Conservation (phyloP, 2,113 vertebrate species). For the Neogale vison region DNA sequence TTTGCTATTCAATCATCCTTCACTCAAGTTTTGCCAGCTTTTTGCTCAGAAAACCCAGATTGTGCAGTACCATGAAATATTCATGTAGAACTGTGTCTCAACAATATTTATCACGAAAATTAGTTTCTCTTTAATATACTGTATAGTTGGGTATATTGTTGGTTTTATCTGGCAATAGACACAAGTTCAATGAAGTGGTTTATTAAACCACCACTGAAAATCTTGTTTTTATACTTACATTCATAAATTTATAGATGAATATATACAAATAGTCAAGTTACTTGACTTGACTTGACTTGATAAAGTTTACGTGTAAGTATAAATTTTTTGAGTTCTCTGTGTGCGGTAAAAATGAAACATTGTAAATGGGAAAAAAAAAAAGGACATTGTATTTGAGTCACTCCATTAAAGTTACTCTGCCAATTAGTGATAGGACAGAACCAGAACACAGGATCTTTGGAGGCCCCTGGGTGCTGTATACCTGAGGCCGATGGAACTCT, state of each 20-base stretch:
- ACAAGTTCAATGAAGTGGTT: not conserved
- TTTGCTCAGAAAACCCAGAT: slow-evolving; percentile 2
- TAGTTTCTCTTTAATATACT: not conserved
- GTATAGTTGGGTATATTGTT: not conserved
- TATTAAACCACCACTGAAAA: slow-evolving; percentile 9
- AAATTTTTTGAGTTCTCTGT: not conserved
- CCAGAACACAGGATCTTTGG: not conserved
- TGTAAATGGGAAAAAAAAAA: not conserved
- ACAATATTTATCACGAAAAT: not conserved
- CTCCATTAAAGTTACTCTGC: not conserved
- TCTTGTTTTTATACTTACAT: not conserved
- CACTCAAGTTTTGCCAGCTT: not conserved
- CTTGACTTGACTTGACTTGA: too few relatives aligned
- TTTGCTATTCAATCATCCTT: not conserved
- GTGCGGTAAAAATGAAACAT: not conserved
- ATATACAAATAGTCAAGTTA: not conserved
- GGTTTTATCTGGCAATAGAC: slow-evolving; percentile 7
- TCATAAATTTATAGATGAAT: not conserved
- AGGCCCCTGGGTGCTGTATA: not conserved
- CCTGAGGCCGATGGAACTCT: not conserved
- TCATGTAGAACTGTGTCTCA: not conserved
- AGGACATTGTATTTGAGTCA: not conserved
- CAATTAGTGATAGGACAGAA: not conserved
- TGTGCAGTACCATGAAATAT: not conserved
- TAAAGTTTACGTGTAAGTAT: not conserved